These are phyloP conservation scores for Butorides virescens DNA, from an alignment of 2,113 vertebrate genomes.

Conservation along the genomic window DNA sequence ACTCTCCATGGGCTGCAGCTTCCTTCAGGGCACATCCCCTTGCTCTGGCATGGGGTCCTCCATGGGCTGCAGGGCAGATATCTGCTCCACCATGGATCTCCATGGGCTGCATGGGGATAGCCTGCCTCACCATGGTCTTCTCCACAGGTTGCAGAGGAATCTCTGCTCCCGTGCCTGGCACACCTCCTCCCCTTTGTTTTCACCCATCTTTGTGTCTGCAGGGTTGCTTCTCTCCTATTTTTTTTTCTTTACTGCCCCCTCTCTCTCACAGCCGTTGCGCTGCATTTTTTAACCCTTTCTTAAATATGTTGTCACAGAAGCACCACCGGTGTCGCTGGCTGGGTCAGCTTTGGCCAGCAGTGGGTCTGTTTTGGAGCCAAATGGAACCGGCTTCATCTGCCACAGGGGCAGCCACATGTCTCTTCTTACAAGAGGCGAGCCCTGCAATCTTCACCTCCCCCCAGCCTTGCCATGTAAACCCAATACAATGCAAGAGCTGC, in stretches of 20 bases:
- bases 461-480: background rate
- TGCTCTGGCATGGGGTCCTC: background rate
- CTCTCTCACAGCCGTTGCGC: background rate
- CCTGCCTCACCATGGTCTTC: background rate
- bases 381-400: background rate
- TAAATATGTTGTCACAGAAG: background rate
- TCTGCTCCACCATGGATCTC: background rate
- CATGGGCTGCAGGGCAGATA: background rate
- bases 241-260: background rate
- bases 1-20: background rate
- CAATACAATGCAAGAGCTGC: background rate
- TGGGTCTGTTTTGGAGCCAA: background rate
- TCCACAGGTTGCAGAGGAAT: background rate
- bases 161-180: background rate
- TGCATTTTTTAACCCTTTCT: background rate
- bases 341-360: background rate
- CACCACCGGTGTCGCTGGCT: accelerated
- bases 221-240: background rate
- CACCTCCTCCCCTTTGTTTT: background rate
- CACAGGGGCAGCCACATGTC: background rate
- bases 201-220: background rate
- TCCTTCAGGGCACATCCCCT: background rate
- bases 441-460: background rate
- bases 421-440: background rate
- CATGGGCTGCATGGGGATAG: background rate